These are phyloP conservation scores for Periophthalmodon schlosseri DNA, from an alignment of 2,113 vertebrate species.

Conservation along the genomic window DNA sequence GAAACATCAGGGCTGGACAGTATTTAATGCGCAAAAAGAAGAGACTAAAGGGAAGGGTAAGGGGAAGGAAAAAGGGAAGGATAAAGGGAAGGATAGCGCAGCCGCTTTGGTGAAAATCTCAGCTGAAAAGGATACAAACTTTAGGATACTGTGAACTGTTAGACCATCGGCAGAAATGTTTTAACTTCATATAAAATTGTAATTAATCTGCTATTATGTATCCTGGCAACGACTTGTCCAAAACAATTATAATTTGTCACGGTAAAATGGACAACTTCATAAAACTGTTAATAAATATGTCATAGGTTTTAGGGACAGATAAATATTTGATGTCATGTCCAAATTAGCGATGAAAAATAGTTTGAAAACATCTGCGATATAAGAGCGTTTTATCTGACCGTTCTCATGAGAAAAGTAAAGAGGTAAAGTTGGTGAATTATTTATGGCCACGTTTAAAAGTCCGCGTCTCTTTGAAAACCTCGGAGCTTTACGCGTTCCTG, in stretches of 20 bases:
- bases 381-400: background rate
- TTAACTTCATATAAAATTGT: background rate
- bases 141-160: background rate
- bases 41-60: conserved; percentile 10
- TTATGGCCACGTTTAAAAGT: conserved; percentile 5
- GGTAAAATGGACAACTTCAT: background rate
- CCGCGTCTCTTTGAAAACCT: background rate
- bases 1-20: conserved; percentile 31
- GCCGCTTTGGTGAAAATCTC: too few relatives aligned
- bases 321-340: background rate
- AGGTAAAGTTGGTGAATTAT: conserved; percentile 4
- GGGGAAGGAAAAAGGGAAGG: background rate
- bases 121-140: background rate
- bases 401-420: conserved; percentile 2
- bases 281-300: background rate
- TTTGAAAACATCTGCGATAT: background rate
- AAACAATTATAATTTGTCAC: background rate
- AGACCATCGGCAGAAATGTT: background rate
- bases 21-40: conserved; percentile 28
- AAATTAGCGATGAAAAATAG: background rate
- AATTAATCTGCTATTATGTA: background rate
- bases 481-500: background rate
- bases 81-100: conserved; percentile 9
- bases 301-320: background rate
- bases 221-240: background rate